phyloP scores from a whole-genome alignment of 2,797 vertebrate genomes.

The Sandelia bainsii region DNA sequence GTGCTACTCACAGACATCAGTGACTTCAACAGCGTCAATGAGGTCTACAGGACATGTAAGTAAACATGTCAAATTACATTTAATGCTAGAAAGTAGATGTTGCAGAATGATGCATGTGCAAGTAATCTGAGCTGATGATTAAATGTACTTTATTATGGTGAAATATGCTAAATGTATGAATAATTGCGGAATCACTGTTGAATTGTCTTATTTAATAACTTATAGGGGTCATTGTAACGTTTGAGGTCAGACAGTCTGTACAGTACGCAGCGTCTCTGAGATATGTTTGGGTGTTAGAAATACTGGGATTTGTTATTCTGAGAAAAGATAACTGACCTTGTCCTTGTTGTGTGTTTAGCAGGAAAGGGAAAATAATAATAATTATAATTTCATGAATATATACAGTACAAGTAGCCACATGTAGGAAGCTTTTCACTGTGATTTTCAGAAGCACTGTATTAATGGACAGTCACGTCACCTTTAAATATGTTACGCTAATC shows the following conservation, averaged over 20 bases:
- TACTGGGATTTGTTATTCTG: no score
- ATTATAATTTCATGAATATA: neutral
- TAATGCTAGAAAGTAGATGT: neutral
- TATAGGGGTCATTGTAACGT: no score
- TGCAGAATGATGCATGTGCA: no score
- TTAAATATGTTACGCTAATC: no score
- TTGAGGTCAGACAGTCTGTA: no score
- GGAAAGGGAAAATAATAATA: neutral
- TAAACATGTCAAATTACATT: slow-evolving; percentile 24
- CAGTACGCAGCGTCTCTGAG: no score
- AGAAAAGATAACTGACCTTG: no score
- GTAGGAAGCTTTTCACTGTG: slow-evolving; percentile 29
- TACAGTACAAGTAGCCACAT: slow-evolving; percentile 47
- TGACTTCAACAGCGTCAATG: slow-evolving; percentile 92
- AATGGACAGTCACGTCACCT: neutral
- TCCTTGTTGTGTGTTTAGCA: no score
- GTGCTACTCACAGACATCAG: slow-evolving; percentile 95
- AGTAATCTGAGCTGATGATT: neutral
- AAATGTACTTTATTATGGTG: neutral
- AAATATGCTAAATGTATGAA: neutral
- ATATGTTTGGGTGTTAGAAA: no score
- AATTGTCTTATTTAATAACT: no score
- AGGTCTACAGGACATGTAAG: slow-evolving; percentile 96
- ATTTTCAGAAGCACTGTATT: neutral
- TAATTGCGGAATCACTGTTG: no score